Evolutionary conservation across 2,888 invertebrate species (phyloP).

Genomic region (Aleiodes leptofemur): DNA sequence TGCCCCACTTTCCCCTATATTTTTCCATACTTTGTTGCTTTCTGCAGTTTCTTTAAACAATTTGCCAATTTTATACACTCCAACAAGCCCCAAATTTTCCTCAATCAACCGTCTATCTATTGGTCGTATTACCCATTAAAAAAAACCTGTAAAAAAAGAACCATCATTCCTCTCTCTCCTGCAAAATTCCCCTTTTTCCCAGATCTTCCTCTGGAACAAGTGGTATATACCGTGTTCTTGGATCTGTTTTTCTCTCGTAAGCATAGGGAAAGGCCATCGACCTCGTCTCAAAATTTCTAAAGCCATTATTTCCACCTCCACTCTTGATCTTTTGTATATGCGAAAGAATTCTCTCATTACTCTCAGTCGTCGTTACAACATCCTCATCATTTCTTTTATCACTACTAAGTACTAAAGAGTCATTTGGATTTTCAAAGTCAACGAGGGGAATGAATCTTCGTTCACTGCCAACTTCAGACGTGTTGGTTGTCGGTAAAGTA

Average conservation of each 20-base stretch:
- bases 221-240: constrained; percentile 72
- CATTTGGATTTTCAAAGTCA: constrained; percentile 56
- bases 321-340: constrained; percentile 68
- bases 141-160: neutral
- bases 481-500: neutral
- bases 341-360: constrained; percentile 52
- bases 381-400: constrained; percentile 35
- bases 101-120: too few species aligned
- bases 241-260: constrained; percentile 70
- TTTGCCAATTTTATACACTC: too few species aligned
- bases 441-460: constrained; percentile 68
- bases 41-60: too few species aligned
- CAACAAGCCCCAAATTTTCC: too few species aligned
- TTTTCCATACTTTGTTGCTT: too few species aligned
- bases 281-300: constrained; percentile 41
- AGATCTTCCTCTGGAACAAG: constrained; percentile 70
- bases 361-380: constrained; percentile 40
- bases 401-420: constrained; percentile 49
- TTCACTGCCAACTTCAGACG: constrained; percentile 38
- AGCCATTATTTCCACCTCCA: constrained; percentile 39
- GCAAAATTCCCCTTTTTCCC: constrained; percentile 54
- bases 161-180: constrained; percentile 63
- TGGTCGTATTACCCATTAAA: neutral
- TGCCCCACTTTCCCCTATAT: too few species aligned
- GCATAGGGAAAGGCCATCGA: constrained; percentile 70